Conservation (phyloP, 2,888 invertebrate species). For the Bombyx huttoni region DNA sequence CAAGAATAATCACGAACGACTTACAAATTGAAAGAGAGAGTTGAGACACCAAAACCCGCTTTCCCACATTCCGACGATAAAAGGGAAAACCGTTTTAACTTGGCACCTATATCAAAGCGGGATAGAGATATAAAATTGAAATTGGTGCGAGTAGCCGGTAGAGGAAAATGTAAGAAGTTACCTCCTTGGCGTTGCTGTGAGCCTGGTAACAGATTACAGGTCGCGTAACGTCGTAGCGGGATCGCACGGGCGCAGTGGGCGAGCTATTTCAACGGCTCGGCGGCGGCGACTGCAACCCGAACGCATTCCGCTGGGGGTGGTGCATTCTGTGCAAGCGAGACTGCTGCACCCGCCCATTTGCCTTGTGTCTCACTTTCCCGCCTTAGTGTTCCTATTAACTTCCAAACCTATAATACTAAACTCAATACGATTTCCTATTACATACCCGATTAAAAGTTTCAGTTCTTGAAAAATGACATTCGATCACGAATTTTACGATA, state of each 20-base stretch:
- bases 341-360: constrained; percentile 64
- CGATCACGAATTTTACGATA: not conserved
- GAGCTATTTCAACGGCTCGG: constrained; percentile 48
- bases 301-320: constrained; percentile 53
- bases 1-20: constrained; percentile 34
- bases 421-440: constrained; percentile 16
- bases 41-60: constrained; percentile 60
- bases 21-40: constrained; percentile 69
- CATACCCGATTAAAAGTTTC: constrained; percentile 17
- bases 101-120: constrained; percentile 23
- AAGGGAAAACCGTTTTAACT: constrained; percentile 61
- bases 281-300: constrained; percentile 57
- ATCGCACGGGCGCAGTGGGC: constrained; percentile 35
- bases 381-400: constrained; percentile 51
- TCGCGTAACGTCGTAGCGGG: constrained; percentile 48
- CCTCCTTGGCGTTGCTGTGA: constrained; percentile 46
- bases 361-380: constrained; percentile 68
- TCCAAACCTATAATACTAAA: constrained; percentile 32
- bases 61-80: constrained; percentile 66
- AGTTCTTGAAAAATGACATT: not conserved
- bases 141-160: constrained; percentile 35
- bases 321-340: constrained; percentile 69
- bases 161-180: constrained; percentile 56
- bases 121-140: constrained; percentile 28
- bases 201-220: constrained; percentile 68